Percentiles rank a stretch among this genome's conserved stretches.
phyloP scores from a whole-genome alignment of 1,140 invertebrate genomes.

The Drosophila kanapiae region DNA sequence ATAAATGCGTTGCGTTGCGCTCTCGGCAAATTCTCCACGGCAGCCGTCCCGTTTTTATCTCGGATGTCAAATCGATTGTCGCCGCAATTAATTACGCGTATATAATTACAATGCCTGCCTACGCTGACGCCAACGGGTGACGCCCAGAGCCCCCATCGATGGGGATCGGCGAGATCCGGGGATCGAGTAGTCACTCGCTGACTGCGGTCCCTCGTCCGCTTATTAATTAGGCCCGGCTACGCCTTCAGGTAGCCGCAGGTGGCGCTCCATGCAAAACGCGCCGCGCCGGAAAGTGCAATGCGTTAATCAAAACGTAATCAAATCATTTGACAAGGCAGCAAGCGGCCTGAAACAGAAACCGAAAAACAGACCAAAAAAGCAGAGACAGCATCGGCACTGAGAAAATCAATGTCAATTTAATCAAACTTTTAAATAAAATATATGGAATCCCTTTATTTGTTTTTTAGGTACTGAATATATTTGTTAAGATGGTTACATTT shows the following conservation, averaged over 20 bases:
- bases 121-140: slow-evolving; percentile 59
- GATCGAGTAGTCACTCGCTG: slow-evolving; percentile 4
- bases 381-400: background rate
- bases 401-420: background rate
- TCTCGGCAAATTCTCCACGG: slow-evolving; percentile 62
- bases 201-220: slow-evolving; percentile 50
- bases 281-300: slow-evolving; percentile 75
- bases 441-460: too few species aligned
- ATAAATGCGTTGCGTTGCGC: slow-evolving; percentile 59
- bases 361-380: slow-evolving; percentile 32
- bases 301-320: slow-evolving; percentile 84
- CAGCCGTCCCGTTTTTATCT: slow-evolving; percentile 66
- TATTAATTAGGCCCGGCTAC: slow-evolving; percentile 84
- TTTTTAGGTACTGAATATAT: too few species aligned
- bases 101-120: slow-evolving; percentile 78
- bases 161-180: slow-evolving; percentile 1
- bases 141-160: slow-evolving; percentile 17
- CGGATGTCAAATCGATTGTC: slow-evolving; percentile 84
- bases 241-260: slow-evolving; percentile 80
- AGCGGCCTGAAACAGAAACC: slow-evolving; percentile 26
- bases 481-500: too few species aligned
- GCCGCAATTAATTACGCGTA: slow-evolving; percentile 84
- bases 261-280: slow-evolving; percentile 74
- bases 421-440: too few species aligned
- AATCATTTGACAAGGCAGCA: slow-evolving; percentile 76